phyloP scores from a whole-genome alignment of 2,113 vertebrate genomes.

The Eubucco bourcierii region DNA sequence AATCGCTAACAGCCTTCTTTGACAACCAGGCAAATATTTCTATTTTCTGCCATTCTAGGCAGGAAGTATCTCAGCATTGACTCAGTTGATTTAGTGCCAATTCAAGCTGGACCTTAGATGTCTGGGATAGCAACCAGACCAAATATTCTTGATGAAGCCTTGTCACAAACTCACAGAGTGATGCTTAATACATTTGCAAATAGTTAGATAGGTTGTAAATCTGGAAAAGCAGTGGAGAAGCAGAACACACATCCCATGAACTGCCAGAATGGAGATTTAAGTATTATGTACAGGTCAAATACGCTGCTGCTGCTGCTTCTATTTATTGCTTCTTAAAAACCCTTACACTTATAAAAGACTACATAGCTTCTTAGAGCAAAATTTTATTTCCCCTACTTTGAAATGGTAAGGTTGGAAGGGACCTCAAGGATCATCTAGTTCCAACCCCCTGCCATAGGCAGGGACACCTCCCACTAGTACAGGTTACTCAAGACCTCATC shows the following conservation, averaged over 20 bases:
- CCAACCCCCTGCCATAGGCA: too few species aligned
- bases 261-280: conserved; percentile 47
- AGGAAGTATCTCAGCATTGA: conserved; percentile 47
- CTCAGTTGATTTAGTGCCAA: conserved; percentile 72
- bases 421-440: too few species aligned
- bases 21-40: conserved; percentile 72
- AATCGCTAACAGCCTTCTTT: conserved; percentile 71
- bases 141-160: conserved; percentile 65
- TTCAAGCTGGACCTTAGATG: conserved; percentile 63
- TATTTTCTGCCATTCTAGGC: conserved; percentile 66
- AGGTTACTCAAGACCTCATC: too few species aligned
- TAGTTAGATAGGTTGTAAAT: conserved; percentile 42
- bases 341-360: neutral
- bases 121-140: conserved; percentile 68
- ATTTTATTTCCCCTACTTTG: neutral
- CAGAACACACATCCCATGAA: conserved; percentile 30
- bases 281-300: conserved; percentile 1
- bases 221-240: conserved; percentile 47
- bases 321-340: neutral
- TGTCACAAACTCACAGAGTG: conserved; percentile 62
- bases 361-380: neutral
- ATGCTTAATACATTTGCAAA: conserved; percentile 49
- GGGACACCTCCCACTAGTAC: too few species aligned
- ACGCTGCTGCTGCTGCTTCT: conserved; percentile 17
- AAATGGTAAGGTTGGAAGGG: too few species aligned